Percentiles rank a stretch among this genome's conserved stretches.
Conservation (phyloP, 1,140 invertebrate genomes). For the Lerema accius region DNA sequence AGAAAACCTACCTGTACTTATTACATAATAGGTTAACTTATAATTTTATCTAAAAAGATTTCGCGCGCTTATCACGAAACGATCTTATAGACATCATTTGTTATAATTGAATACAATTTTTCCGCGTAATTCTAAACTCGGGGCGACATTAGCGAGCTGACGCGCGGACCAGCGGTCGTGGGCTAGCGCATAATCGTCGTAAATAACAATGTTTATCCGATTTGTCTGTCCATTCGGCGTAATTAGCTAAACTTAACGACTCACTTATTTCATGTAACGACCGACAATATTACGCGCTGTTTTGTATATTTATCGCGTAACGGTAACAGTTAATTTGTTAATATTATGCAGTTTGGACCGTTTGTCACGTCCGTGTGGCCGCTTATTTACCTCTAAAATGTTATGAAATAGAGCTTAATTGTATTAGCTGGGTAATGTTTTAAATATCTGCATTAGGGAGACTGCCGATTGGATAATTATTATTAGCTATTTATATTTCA, state of each 20-base stretch:
- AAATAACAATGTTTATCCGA: slow-evolving; percentile 63
- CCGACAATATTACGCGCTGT: slow-evolving; percentile 40
- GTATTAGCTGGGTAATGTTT: slow-evolving; percentile 16
- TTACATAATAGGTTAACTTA: no score
- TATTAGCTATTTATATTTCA: no score
- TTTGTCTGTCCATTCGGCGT: slow-evolving; percentile 58
- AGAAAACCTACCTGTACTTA: no score
- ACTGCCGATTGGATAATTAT: not conserved
- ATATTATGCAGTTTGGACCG: slow-evolving; percentile 34
- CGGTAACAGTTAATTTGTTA: slow-evolving; percentile 37
- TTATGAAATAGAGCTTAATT: slow-evolving; percentile 20
- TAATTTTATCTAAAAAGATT: no score
- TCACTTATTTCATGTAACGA: slow-evolving; percentile 61
- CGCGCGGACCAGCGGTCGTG: slow-evolving; percentile 34
- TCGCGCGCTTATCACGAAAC: no score
- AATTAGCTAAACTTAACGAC: slow-evolving; percentile 62
- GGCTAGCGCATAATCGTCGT: slow-evolving; percentile 48
- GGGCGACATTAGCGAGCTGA: slow-evolving; percentile 35
- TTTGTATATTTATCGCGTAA: slow-evolving; percentile 41
- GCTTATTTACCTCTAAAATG: slow-evolving; percentile 31
- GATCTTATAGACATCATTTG: no score
- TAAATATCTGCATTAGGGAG: not conserved
- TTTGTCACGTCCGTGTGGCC: slow-evolving; percentile 26
- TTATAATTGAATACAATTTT: slow-evolving; percentile 22
- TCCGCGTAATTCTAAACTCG: slow-evolving; percentile 23